A percentile compares a stretch with the other conserved stretches of the same genome.
phyloP scores from a whole-genome alignment of 1,140 invertebrate genomes.

The Ostrea denselamellosa region DNA sequence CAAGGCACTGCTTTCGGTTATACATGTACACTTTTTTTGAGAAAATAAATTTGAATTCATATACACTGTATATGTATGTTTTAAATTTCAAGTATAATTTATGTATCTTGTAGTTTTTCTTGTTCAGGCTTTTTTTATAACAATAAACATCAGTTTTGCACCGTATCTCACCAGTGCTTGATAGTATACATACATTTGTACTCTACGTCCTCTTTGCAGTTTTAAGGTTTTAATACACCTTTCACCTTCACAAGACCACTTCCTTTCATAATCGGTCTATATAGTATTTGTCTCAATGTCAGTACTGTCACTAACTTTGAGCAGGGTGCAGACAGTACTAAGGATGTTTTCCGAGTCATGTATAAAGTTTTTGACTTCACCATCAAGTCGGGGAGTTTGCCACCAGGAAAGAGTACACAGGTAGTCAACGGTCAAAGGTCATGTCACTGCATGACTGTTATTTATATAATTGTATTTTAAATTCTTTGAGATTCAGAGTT shows the following conservation, averaged over 20 bases:
- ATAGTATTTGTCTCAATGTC: background rate
- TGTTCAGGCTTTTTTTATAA: background rate
- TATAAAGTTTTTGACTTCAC: slow-evolving; percentile 51
- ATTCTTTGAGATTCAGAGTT: background rate
- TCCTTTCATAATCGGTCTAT: background rate
- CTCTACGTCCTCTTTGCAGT: background rate
- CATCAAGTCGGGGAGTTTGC: slow-evolving; percentile 35
- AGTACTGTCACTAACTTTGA: slow-evolving; percentile 39
- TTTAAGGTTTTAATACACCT: background rate
- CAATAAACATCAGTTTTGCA: background rate
- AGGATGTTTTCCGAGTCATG: slow-evolving; percentile 46
- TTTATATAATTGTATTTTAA: background rate
- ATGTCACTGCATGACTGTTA: background rate
- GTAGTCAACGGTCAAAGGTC: slow-evolving; percentile 20
- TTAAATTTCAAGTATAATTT: background rate
- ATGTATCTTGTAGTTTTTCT: background rate
- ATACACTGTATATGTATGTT: background rate
- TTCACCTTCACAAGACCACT: slow-evolving; percentile 7
- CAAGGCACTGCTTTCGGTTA: background rate
- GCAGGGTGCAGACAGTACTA: slow-evolving; percentile 44
- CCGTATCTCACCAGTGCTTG: background rate
- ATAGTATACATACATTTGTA: background rate
- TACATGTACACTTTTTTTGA: background rate
- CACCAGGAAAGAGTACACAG: slow-evolving; percentile 40
- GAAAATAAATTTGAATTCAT: background rate